Base-by-base conservation (phyloP, 2,113 vertebrate species). In the Aythya baeri region DNA sequence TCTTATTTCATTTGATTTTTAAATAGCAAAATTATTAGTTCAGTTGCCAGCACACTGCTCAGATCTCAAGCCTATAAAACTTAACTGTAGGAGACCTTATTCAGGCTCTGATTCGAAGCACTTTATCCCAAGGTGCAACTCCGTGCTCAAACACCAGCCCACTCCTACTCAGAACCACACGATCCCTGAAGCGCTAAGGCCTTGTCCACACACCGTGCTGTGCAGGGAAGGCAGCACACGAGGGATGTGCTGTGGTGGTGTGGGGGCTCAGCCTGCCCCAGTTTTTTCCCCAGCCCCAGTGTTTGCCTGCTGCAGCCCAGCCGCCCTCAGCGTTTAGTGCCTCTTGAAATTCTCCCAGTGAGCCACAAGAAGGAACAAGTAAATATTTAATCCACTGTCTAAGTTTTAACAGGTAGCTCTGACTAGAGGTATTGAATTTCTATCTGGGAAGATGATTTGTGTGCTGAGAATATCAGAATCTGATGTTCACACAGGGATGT, bases 311-410 rank as follows among this genome's bases (percentile, higher is more conserved):
- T 85, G 36, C 46, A 36, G 55, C 67, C 29, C 70, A 75, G 20
- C 43, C 1, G 2, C 59, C 54, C 73, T 73, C 62, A 49, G 54
- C 6, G 1, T 58, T 94, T 73, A 68, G 34, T 7, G 31, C 12
- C 57, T 14, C 63, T 96, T 94, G 26, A 81, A 81, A 94, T 95
- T 95, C 95, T 81, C 83, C 83, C 75, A 62, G 41, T 7, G n/a
- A 95, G n/a, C 17, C 76, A 91, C 65, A 75, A n/a, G 85, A 74
- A 86, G 55, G 91, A 96, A 90, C 12, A 65, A 78, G 91, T 96
- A 96, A 97, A 91, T 96, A 95, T 96, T 97, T 95, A 91, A 96
- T 90, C 86, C 86, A 52, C 61, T 18, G 46, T 66, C 91, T 93
- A 89, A 57, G 91, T 82, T 91, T 76, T 83, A 95, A 58, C 86